Conservation (phyloP, 2,797 vertebrate species). For the Arnoldichthys spilopterus region DNA sequence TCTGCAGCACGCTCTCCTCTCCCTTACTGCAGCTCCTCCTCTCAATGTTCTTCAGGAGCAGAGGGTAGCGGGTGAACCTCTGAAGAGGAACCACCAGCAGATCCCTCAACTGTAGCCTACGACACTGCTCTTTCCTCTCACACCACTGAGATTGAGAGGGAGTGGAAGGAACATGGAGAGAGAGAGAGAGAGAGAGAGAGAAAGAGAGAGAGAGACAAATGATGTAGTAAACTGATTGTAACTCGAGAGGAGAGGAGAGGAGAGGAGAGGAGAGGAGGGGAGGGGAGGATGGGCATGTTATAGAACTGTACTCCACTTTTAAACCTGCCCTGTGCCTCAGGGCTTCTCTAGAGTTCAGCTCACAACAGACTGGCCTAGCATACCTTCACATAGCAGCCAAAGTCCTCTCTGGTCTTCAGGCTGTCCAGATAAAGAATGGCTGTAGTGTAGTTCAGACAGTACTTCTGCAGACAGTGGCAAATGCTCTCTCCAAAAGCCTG, state of each 20-base stretch:
- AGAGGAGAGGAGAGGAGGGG: constrained; percentile 6
- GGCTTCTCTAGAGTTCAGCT: constrained; percentile 9
- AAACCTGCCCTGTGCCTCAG: constrained; percentile 49
- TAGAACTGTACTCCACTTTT: constrained; percentile 46
- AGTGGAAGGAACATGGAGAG: background rate
- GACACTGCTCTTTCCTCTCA: constrained; percentile 85
- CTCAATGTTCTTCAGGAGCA: constrained; percentile 87
- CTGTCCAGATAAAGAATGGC: constrained; percentile 89
- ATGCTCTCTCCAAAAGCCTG: constrained; percentile 86
- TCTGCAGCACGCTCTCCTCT: constrained; percentile 76
- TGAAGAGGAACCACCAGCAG: constrained; percentile 88
- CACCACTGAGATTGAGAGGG: constrained; percentile 83
- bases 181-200: constrained; percentile 48
- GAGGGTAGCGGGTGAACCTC: constrained; percentile 85
- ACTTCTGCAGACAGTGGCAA: constrained; percentile 89
- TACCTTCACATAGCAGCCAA: constrained; percentile 90
- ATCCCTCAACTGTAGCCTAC: constrained; percentile 83
- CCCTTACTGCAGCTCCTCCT: constrained; percentile 75
- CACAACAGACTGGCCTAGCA: constrained; percentile 7
- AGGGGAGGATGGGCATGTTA: constrained; percentile 29
- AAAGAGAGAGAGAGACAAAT: background rate
- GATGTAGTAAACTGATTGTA: background rate
- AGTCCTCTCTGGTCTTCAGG: constrained; percentile 88
- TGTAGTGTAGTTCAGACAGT: constrained; percentile 90
- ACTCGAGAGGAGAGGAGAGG: too few species aligned